phyloP scores from a whole-genome alignment of 2,888 invertebrate species.

The Phengaris arion region DNA sequence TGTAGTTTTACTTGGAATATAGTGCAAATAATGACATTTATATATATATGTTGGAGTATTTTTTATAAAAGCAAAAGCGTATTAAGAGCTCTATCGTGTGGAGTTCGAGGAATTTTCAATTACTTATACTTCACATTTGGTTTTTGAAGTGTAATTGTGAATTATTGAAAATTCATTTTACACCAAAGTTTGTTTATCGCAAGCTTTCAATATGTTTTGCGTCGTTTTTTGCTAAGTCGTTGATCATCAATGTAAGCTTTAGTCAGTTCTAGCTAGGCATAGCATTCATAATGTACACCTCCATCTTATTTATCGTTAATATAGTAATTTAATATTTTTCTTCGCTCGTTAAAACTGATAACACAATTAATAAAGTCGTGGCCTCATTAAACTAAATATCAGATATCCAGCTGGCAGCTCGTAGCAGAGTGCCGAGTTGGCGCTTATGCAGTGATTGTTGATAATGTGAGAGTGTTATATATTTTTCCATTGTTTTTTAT shows the following conservation, averaged over 20 bases:
- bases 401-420: neutral
- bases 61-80: neutral
- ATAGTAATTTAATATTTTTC: slow-evolving; percentile 10
- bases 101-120: slow-evolving; percentile 8
- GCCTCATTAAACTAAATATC: slow-evolving; percentile 24
- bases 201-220: neutral
- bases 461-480: neutral
- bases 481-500: no score
- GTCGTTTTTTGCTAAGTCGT: neutral
- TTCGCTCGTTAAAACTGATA: slow-evolving; percentile 11
- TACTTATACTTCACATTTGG: neutral
- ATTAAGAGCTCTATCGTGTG: neutral
- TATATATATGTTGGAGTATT: slow-evolving; percentile 11
- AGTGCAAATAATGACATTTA: neutral
- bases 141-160: neutral
- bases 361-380: slow-evolving; percentile 17
- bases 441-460: neutral
- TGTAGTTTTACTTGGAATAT: neutral
- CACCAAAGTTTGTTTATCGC: neutral
- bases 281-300: neutral
- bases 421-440: neutral
- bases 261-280: neutral
- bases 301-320: neutral
- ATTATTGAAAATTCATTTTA: neutral
- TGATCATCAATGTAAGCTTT: neutral